Conservation (phyloP, 1,140 invertebrate genomes). For the Nymphalis io region DNA sequence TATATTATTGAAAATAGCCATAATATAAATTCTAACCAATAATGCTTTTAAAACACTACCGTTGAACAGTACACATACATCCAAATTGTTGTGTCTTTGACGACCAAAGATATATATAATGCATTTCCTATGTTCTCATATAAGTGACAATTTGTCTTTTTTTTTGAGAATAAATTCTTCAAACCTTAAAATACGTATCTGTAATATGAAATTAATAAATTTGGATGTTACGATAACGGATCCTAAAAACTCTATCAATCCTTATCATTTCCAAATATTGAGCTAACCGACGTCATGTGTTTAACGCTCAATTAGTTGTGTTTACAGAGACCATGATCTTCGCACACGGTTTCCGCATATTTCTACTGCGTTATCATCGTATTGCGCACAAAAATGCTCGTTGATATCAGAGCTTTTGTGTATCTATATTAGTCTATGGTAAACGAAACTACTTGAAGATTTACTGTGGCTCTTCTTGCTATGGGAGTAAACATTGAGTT, state of each 20-base stretch:
- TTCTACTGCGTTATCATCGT: slow-evolving; percentile 34
- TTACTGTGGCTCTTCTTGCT: not conserved
- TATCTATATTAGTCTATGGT: slow-evolving; percentile 2
- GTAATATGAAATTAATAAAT: not conserved
- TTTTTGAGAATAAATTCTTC: too few relatives aligned
- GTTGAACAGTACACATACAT: too few relatives aligned
- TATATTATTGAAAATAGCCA: too few relatives aligned
- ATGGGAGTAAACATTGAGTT: not conserved
- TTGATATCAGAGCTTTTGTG: not conserved
- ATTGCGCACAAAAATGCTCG: slow-evolving; percentile 23
- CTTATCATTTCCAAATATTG: slow-evolving; percentile 3
- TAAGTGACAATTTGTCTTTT: too few relatives aligned
- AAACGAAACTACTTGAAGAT: not conserved
- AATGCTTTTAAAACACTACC: too few relatives aligned
- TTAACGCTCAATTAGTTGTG: slow-evolving; percentile 27
- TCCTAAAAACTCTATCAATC: not conserved
- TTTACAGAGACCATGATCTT: slow-evolving; percentile 18
- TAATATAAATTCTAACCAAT: too few relatives aligned
- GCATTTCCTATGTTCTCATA: too few relatives aligned
- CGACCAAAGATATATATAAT: too few relatives aligned
- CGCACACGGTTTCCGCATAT: slow-evolving; percentile 38
- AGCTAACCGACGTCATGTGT: not conserved
- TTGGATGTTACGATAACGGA: not conserved
- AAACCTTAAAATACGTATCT: too few relatives aligned
- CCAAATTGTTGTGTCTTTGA: too few relatives aligned